Evolutionary conservation across 2,888 invertebrate genomes (phyloP).

Genomic region (Melipona beecheii): DNA sequence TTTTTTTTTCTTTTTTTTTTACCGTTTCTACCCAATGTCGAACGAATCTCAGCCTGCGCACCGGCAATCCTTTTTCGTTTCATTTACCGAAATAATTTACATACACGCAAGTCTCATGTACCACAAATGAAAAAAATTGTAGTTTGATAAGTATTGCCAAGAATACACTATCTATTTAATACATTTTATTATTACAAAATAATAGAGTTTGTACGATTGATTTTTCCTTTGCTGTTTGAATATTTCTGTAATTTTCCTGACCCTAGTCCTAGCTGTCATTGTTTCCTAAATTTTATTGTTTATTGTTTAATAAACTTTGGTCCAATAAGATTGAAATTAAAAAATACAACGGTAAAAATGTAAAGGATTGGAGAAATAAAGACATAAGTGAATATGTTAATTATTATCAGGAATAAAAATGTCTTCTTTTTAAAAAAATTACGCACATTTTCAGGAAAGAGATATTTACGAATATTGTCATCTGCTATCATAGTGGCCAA

Average conservation of each 20-base stretch:
- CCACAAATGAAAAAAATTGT: conserved; percentile 76
- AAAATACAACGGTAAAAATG: too few relatives aligned
- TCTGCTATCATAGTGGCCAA: too few relatives aligned
- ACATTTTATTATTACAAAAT: conserved; percentile 83
- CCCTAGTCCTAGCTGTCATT: too few relatives aligned
- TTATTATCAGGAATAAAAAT: too few relatives aligned
- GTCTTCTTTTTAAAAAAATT: too few relatives aligned
- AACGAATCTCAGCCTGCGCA: conserved; percentile 23
- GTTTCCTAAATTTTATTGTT: too few relatives aligned
- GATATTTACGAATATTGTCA: too few relatives aligned
- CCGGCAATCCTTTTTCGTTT: conserved; percentile 39
- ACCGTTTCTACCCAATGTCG: neutral
- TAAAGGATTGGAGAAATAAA: too few relatives aligned
- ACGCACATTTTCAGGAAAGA: too few relatives aligned
- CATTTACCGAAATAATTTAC: conserved; percentile 52
- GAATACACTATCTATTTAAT: conserved; percentile 83
- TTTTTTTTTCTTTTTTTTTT: neutral
- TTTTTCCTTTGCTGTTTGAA: conserved; percentile 28
- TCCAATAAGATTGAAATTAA: too few relatives aligned
- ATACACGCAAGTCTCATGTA: conserved; percentile 78
- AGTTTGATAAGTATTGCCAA: conserved; percentile 82
- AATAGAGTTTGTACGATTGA: conserved; percentile 58
- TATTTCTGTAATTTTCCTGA: neutral
- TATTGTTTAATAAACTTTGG: too few relatives aligned
- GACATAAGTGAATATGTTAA: too few relatives aligned